Evolutionary conservation across 2,888 invertebrate genomes (phyloP), one percentile per base, ranked within the genome.

Genomic region (Cordylochernes scorpioides): DNA sequence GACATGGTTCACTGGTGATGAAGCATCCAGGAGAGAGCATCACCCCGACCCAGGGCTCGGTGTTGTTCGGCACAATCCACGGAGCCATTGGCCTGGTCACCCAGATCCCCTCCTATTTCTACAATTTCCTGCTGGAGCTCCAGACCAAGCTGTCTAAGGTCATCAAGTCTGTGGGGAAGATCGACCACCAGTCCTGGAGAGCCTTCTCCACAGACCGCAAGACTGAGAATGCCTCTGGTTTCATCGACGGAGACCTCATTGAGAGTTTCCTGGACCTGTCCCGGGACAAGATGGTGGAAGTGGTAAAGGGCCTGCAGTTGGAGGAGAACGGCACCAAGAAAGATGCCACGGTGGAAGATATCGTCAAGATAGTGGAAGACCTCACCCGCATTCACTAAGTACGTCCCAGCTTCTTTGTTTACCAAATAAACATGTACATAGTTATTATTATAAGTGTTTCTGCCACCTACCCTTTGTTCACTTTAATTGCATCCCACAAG

Each of bases 241-340:
- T 97, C 53, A 75, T 97, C 31, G 97, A 97, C 54, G 97, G 97
- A 0, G 97, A 97, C 60, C 62, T 97, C 30, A 73, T 97, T 34
- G 97, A 97, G 57, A 80, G 78, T 54, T 86, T 88, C 55, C 62
- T 94, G 18, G 94, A 97, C 53, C 64, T 97, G 38, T 65, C 59
- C 29, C 61, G 77, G 17, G 77, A 80, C 15, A 74, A 77, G 58
- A 88, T 91, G 72, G 65, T 70, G 36, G 78, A 84, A 52, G 75
- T 84, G 15, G 68, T 77, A 5, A 58, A 65, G 42, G 77, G 75
- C 5, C 56, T 86, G 43, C 70, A 73, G 65, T 80, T 82, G 53
- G 69, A 70, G 45, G 69, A 72, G 24, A 68, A 67, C 46, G 77
- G 77, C 6, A 71, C 71, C 64, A 75, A 72, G 51, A 66, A 73